These are phyloP conservation scores for Aulostomus chinensis DNA, from an alignment of 2,797 vertebrate species.

Conservation along the genomic window DNA sequence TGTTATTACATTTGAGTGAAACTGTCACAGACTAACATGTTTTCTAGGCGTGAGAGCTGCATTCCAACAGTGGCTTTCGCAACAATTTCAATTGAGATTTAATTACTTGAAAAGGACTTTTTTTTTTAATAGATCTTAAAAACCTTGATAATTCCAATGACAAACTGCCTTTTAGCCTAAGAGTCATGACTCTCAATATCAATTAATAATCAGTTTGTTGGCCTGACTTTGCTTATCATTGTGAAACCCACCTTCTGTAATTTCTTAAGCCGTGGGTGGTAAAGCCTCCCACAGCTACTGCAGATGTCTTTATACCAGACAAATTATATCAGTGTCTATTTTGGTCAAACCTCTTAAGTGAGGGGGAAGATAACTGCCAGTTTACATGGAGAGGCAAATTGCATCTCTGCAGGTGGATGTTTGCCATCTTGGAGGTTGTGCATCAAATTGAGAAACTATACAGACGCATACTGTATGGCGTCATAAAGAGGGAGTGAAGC, in stretches of 20 bases:
- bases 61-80: too few species aligned
- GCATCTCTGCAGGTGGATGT: constrained; percentile 18
- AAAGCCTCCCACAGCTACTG: constrained; percentile 10
- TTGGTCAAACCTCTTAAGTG: constrained; percentile 36
- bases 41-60: too few species aligned
- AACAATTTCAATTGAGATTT: background rate
- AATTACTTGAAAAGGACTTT: background rate
- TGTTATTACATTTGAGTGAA: constrained; percentile 48
- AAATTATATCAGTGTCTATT: constrained; percentile 36
- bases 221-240: background rate
- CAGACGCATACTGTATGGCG: too few species aligned
- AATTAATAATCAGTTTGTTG: constrained; percentile 6
- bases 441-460: constrained; percentile 11
- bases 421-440: constrained; percentile 2
- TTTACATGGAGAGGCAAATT: constrained; percentile 36
- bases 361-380: constrained; percentile 9
- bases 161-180: too few species aligned
- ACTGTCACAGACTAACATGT: constrained; percentile 9
- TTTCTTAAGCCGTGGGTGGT: constrained; percentile 22
- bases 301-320: constrained; percentile 24
- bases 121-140: background rate
- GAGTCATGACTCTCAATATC: too few species aligned
- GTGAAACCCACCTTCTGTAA: constrained; percentile 16
- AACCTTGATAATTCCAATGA: background rate
- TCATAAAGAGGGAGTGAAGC: too few species aligned